These are phyloP conservation scores for Polia nebulosa DNA, from an alignment of 2,888 invertebrate genomes.

Conservation along the genomic window DNA sequence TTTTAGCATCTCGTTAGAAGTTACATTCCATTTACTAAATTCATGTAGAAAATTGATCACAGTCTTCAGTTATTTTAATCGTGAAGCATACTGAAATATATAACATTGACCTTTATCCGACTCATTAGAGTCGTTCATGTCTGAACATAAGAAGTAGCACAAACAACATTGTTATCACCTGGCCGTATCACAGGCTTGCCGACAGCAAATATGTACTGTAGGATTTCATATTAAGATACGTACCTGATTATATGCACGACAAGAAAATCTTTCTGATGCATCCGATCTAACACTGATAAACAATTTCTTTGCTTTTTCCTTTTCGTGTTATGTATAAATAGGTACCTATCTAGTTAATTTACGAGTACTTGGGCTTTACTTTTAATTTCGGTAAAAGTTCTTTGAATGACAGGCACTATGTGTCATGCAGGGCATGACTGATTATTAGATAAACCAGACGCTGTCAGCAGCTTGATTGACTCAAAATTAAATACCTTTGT, in stretches of 20 bases:
- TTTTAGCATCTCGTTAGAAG: too few relatives aligned
- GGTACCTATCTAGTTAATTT: not conserved
- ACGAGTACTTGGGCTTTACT: not conserved
- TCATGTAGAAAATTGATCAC: not conserved
- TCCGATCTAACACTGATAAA: conserved; percentile 16
- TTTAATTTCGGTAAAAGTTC: not conserved
- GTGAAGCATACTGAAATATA: conserved; percentile 7
- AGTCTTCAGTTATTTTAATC: conserved; percentile 28
- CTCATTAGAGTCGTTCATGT: conserved; percentile 47
- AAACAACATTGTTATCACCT: conserved; percentile 63
- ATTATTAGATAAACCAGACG: not conserved
- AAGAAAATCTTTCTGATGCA: conserved; percentile 32
- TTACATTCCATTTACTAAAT: too few relatives aligned
- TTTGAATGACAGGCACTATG: not conserved
- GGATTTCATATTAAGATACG: conserved; percentile 45
- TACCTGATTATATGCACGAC: conserved; percentile 30
- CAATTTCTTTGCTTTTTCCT: conserved; percentile 12
- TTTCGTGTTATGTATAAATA: not conserved
- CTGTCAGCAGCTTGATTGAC: conserved; percentile 11
- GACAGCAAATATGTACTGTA: conserved; percentile 46
- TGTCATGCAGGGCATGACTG: not conserved
- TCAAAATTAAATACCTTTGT: conserved; percentile 7
- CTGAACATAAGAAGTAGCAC: conserved; percentile 44
- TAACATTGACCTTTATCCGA: conserved; percentile 58
- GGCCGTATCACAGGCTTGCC: conserved; percentile 51